A percentile compares a stretch with the other conserved stretches of the same genome.
Evolutionary conservation across 1,140 invertebrate species (phyloP).

Genomic region (Leptonema lineaticorne): DNA sequence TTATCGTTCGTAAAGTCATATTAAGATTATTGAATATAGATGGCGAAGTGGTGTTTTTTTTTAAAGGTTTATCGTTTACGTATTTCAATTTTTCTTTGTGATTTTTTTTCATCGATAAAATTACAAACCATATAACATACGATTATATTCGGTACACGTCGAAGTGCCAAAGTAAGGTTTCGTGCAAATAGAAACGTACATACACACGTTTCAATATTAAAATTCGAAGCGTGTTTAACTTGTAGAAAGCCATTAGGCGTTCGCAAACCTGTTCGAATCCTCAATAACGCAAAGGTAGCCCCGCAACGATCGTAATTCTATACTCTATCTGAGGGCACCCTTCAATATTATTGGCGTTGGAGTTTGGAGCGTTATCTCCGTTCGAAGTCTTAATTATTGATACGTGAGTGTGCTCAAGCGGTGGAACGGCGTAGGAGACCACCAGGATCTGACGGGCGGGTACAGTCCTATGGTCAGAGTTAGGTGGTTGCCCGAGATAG

Average conservation of each 20-base stretch:
- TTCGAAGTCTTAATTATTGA: conserved; percentile 42
- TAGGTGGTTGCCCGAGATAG: conserved; percentile 2
- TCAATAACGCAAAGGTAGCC: not conserved
- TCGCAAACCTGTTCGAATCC: not conserved
- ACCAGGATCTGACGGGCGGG: too few relatives aligned
- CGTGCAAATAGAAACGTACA: not conserved
- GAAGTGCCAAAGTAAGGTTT: too few relatives aligned
- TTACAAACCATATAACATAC: too few relatives aligned
- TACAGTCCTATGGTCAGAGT: too few relatives aligned
- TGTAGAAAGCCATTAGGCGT: not conserved
- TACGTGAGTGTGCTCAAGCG: conserved; percentile 37
- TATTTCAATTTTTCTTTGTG: too few relatives aligned
- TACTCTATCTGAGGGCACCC: conserved; percentile 9
- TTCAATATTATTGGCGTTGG: conserved; percentile 32
- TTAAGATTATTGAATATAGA: too few relatives aligned
- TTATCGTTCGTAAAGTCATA: too few relatives aligned
- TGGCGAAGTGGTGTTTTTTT: too few relatives aligned
- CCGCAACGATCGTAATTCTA: conserved; percentile 8
- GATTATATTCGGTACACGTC: too few relatives aligned
- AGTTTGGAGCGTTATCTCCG: conserved; percentile 27
- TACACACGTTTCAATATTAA: not conserved
- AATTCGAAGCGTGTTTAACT: not conserved
- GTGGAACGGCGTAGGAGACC: too few relatives aligned
- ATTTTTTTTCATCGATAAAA: too few relatives aligned
- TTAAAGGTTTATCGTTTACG: too few relatives aligned